These are phyloP conservation scores for Nyctalus aviator DNA, from an alignment of 2,797 vertebrate genomes.

Conservation along the genomic window DNA sequence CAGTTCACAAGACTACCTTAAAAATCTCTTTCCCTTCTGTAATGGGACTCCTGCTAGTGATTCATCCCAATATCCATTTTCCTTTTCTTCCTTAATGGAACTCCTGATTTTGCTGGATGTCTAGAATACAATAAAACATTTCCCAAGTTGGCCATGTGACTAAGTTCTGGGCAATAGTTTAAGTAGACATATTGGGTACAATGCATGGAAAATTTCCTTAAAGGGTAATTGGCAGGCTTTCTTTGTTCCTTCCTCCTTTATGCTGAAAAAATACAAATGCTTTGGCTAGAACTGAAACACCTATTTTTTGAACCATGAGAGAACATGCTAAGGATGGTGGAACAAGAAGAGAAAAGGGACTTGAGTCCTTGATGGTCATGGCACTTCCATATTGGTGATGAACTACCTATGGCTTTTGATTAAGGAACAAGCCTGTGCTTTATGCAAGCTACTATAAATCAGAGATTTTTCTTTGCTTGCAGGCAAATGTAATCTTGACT, in stretches of 20 bases:
- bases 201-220: background rate
- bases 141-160: background rate
- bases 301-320: background rate
- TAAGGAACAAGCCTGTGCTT: background rate
- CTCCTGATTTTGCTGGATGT: background rate
- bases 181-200: background rate
- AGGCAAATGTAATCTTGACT: background rate
- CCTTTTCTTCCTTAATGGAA: background rate
- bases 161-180: background rate
- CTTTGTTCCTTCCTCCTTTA: background rate
- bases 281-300: background rate
- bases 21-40: background rate
- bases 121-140: conserved; percentile 6
- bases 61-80: background rate
- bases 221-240: background rate
- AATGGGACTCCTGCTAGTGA: background rate
- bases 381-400: background rate
- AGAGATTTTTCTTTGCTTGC: background rate
- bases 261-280: background rate
- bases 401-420: background rate
- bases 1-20: background rate
- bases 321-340: background rate
- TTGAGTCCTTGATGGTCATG: background rate
- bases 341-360: background rate
- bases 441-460: background rate